These are phyloP conservation scores for Drosophila anomalata DNA, from an alignment of 2,888 invertebrate genomes.

Conservation along the genomic window DNA sequence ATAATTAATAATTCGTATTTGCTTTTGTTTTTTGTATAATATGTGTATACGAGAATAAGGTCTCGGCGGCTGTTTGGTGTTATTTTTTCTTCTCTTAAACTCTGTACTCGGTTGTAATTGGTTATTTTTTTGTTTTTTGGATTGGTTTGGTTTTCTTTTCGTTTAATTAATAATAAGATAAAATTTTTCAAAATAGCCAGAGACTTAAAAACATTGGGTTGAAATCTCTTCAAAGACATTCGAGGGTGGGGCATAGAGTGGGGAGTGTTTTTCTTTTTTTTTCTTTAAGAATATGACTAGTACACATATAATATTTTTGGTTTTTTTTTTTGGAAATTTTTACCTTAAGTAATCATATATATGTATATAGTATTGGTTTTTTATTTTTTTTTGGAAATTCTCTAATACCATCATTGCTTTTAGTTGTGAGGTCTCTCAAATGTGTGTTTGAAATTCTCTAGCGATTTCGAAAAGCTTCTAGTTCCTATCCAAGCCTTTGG, in stretches of 20 bases:
- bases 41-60: slow-evolving; percentile 31
- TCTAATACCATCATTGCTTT: slow-evolving; percentile 1
- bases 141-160: slow-evolving; percentile 21
- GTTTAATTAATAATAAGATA: slow-evolving; percentile 6
- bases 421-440: neutral
- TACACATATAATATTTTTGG: neutral
- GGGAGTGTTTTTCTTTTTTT: no score
- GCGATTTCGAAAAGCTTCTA: neutral
- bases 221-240: neutral
- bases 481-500: slow-evolving; percentile 51
- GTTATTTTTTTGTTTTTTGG: neutral
- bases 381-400: neutral
- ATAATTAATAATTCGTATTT: slow-evolving; percentile 33
- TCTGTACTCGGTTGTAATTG: slow-evolving; percentile 28
- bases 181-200: slow-evolving; percentile 1
- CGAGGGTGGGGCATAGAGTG: no score
- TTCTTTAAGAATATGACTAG: no score
- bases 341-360: neutral
- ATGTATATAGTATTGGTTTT: no score
- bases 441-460: slow-evolving; percentile 8
- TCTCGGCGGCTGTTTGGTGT: slow-evolving; percentile 46
- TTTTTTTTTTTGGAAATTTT: neutral
- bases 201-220: slow-evolving; percentile 10
- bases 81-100: slow-evolving; percentile 28
- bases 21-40: slow-evolving; percentile 16